phyloP scores from a whole-genome alignment of 2,113 vertebrate species.

The Ptyas mucosa region DNA sequence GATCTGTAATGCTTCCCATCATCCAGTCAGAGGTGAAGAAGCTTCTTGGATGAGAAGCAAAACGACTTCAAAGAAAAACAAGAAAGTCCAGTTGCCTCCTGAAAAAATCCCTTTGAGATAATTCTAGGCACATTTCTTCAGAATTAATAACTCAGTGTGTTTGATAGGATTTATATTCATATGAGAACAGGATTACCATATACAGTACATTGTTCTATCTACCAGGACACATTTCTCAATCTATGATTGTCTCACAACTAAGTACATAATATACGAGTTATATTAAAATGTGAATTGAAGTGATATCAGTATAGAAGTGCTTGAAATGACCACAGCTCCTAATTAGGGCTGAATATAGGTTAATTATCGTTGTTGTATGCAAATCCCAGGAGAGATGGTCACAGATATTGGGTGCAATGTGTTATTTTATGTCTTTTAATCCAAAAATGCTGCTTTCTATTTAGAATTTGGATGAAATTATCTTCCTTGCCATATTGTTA shows the following conservation, averaged over 20 bases:
- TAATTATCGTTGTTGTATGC: constrained; percentile 58
- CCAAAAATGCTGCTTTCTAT: background rate
- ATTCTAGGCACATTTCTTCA: background rate
- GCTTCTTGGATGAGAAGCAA: too few relatives aligned
- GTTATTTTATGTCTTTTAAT: constrained; percentile 48
- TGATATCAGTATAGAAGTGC: background rate
- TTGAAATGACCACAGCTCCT: constrained; percentile 45
- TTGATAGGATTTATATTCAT: background rate
- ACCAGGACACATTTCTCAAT: background rate
- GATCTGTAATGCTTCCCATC: background rate
- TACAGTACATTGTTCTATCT: background rate
- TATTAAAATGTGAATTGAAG: background rate
- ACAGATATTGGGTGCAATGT: constrained; percentile 53
- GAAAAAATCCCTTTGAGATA: background rate
- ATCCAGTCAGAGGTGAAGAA: too few relatives aligned
- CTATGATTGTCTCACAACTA: background rate
- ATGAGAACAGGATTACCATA: background rate
- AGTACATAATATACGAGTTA: background rate
- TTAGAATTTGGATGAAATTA: constrained; percentile 48
- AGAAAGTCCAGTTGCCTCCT: too few relatives aligned
- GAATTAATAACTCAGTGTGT: background rate
- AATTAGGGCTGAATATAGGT: constrained; percentile 50
- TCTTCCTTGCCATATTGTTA: constrained; percentile 46
- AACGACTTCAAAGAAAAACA: too few relatives aligned
- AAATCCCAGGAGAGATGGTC: constrained; percentile 41